Conservation (phyloP, 2,113 vertebrate species). For the Hemichromis elongatus region DNA sequence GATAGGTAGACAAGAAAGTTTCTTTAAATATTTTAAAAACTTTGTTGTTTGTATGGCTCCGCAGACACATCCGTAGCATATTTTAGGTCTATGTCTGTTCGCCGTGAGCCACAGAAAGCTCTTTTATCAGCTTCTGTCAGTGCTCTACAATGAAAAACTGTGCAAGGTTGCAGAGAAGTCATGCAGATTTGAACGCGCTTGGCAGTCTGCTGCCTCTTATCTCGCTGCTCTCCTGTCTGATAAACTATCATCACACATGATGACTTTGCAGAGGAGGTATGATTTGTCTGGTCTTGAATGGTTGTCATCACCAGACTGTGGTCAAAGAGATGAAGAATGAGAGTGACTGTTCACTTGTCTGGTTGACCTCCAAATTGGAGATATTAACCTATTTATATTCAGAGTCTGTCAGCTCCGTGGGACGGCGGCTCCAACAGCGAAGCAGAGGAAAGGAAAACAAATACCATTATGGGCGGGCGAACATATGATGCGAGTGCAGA, state of each 20-base stretch:
- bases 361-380: slow-evolving; percentile 49
- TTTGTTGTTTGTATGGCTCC: background rate
- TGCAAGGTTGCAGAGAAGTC: background rate
- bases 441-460: slow-evolving; percentile 40
- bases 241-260: slow-evolving; percentile 33
- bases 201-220: slow-evolving; percentile 35
- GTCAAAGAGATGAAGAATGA: slow-evolving; percentile 32
- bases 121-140: slow-evolving; percentile 18
- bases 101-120: background rate
- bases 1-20: background rate
- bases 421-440: slow-evolving; percentile 2
- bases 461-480: slow-evolving; percentile 11
- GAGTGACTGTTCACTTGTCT: slow-evolving; percentile 16
- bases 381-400: slow-evolving; percentile 55
- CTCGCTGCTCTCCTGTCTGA: slow-evolving; percentile 7
- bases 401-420: slow-evolving; percentile 17
- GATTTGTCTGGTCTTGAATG: slow-evolving; percentile 39
- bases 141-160: slow-evolving; percentile 5
- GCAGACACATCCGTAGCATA: background rate
- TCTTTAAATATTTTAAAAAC: background rate
- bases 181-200: slow-evolving; percentile 3
- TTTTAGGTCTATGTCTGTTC: background rate
- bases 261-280: slow-evolving; percentile 14
- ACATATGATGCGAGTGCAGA: slow-evolving; percentile 8
- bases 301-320: slow-evolving; percentile 27